Evolutionary conservation across 2,113 vertebrate genomes (phyloP).

Genomic region (Colaptes auratus): DNA sequence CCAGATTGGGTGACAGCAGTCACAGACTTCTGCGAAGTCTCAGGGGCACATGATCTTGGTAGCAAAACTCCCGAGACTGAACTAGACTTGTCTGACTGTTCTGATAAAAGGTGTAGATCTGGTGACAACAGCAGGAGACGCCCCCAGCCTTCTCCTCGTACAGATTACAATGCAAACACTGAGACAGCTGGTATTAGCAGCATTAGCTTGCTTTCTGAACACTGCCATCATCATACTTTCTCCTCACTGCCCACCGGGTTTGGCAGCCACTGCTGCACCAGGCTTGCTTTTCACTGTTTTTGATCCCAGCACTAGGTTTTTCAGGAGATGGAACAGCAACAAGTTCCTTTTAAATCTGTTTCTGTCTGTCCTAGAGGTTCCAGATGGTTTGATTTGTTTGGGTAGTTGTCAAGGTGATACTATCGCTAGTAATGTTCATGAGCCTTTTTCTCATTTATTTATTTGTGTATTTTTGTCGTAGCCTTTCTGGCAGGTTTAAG

Average conservation of each 20-base stretch:
- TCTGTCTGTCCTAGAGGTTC: accelerated
- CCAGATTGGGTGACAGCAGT: not conserved
- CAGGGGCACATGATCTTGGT: not conserved
- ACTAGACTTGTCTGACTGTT: not conserved
- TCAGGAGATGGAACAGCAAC: not conserved
- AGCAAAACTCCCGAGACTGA: not conserved
- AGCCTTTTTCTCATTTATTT: accelerated
- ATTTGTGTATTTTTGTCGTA: accelerated
- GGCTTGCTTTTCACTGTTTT: accelerated
- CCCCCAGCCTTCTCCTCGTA: not conserved
- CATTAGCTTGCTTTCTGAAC: not conserved
- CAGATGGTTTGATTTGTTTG: accelerated
- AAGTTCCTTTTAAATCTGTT: not conserved
- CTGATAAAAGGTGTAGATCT: not conserved
- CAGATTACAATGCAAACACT: not conserved
- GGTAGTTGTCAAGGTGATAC: accelerated
- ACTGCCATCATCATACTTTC: not conserved
- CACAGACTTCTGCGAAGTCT: not conserved
- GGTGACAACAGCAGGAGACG: not conserved
- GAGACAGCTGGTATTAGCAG: not conserved
- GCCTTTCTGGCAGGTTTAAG: not conserved
- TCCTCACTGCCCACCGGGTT: accelerated
- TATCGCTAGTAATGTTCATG: accelerated
- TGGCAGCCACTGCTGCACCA: not conserved
- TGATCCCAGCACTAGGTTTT: accelerated